A percentile compares a stretch with the other conserved stretches of the same genome.
Evolutionary conservation across 1,140 invertebrate species (phyloP).

Genomic region (Ladona fulva): DNA sequence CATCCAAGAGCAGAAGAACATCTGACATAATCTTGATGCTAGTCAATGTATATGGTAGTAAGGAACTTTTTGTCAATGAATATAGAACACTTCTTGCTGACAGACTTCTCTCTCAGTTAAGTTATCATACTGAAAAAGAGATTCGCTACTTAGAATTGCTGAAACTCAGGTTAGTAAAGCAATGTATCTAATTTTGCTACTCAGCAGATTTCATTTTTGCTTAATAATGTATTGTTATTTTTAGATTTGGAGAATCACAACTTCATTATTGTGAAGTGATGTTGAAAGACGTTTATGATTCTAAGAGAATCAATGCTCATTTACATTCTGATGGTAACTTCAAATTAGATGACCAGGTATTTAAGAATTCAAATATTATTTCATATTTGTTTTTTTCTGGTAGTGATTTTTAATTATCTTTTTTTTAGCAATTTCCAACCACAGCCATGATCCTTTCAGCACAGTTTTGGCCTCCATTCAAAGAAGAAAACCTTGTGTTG

Average conservation of each 20-base stretch:
- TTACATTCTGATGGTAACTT: constrained; percentile 63
- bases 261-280: constrained; percentile 98
- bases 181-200: background rate
- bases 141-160: constrained; percentile 90
- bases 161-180: constrained; percentile 55
- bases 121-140: constrained; percentile 86
- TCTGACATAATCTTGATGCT: constrained; percentile 97
- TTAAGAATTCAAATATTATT: background rate
- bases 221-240: constrained; percentile 15
- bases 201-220: constrained; percentile 12
- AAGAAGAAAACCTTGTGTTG: constrained; percentile 85
- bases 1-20: constrained; percentile 48
- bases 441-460: constrained; percentile 87
- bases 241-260: constrained; percentile 87
- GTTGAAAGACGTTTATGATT: constrained; percentile 91
- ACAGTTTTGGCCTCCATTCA: constrained; percentile 98
- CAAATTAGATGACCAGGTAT: background rate
- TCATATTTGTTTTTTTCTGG: too few relatives aligned
- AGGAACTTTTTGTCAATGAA: constrained; percentile 97
- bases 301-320: constrained; percentile 77
- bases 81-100: constrained; percentile 92
- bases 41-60: constrained; percentile 96
- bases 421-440: constrained; percentile 52
- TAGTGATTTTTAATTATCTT: too few relatives aligned
- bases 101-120: constrained; percentile 74